Base-by-base conservation (phyloP, 2,113 vertebrate genomes). In the Larimichthys polyactis region DNA sequence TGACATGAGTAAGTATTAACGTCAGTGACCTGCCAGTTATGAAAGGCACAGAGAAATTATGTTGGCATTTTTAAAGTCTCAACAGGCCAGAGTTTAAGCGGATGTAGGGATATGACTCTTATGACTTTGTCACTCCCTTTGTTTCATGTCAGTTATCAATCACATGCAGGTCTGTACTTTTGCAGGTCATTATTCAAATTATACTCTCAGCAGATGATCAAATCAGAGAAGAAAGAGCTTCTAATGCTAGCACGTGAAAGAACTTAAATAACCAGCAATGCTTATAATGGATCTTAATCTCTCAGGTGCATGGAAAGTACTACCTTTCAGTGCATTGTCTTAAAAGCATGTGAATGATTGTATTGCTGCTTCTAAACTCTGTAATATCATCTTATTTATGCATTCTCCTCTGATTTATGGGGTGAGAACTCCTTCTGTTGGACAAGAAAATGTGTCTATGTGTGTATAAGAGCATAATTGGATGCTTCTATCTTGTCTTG, bases 261-360 rank as follows among this genome's bases (percentile, higher is more conserved):
- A 51, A 52, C 20, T 36, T 69, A 44, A 69, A 71, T 58, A 44
- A 69, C 10, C 1, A 11, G 54, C 54, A 68, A 32, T 14, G 32
- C 64, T 65, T 77, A 60, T 65, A 82, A 84, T 77, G 66, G 3
- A 74, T 77, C 43, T 65, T 51, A 70, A 86, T 79, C 36, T 66
- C 49, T 65, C 62, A 65, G 64, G 67, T 77, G 36, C 40, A 68
- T 49, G 32, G 52, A 63, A 20, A 77, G 71, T 29, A 67, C 52
- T 70, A 60, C 60, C 44, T 75, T 60, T 78, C 29, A 73, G 20
- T 69, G 19, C 20, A 66, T 55, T 73, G 48, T 67, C n/a, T 29
- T 71, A 72, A 71, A 75, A 70, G 32, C 54, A 16, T 54, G 15
- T 70, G 54, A 81, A 65, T 70, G 65, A 81, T 55, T 51, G 12